A percentile compares a stretch with the other conserved stretches of the same genome.
Evolutionary conservation across 1,140 invertebrate species (phyloP).

Genomic region (Magallana ariakensis): DNA sequence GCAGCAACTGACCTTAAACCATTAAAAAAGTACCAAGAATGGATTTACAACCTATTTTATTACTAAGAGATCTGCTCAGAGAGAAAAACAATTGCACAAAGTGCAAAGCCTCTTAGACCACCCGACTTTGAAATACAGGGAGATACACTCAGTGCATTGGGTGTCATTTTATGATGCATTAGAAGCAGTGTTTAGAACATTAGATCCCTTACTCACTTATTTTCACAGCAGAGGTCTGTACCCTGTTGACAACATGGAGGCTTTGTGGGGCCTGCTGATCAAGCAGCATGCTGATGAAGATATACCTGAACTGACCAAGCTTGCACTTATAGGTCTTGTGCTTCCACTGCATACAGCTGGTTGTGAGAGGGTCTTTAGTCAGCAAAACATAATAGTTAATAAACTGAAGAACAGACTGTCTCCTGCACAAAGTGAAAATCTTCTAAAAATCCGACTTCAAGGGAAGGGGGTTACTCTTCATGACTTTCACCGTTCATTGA

Average conservation of each 20-base stretch:
- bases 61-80: background rate
- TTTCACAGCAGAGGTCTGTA: constrained; percentile 22
- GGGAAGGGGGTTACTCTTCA: background rate
- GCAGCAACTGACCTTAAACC: constrained; percentile 37
- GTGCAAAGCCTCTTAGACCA: background rate
- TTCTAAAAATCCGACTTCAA: background rate
- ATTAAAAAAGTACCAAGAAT: constrained; percentile 41
- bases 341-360: constrained; percentile 17
- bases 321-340: background rate
- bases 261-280: background rate
- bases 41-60: background rate
- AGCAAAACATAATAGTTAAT: constrained; percentile 41
- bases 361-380: no score
- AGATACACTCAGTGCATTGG: constrained; percentile 41
- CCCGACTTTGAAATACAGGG: background rate
- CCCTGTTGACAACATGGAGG: constrained; percentile 17
- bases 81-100: background rate
- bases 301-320: constrained; percentile 18
- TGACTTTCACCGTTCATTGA: background rate
- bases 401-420: constrained; percentile 29
- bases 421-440: constrained; percentile 33
- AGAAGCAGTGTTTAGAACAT: background rate
- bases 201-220: constrained; percentile 45
- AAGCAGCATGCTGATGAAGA: constrained; percentile 20
- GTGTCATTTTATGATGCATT: constrained; percentile 50